Base-by-base conservation (phyloP, 1,140 invertebrate genomes). In the Euborellia annulipes region DNA sequence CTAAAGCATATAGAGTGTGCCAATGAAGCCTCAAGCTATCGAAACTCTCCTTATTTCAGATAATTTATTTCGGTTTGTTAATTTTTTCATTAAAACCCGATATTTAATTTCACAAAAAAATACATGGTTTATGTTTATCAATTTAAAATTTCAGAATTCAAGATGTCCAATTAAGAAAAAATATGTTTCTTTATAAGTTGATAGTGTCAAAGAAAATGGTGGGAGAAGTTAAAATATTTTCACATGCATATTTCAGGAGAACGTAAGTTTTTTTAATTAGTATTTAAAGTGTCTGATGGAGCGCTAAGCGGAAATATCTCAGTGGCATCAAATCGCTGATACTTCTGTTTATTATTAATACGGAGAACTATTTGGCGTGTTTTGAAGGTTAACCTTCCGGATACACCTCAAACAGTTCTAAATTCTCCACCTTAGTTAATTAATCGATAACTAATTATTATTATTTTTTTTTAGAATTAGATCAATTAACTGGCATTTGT, bases 221-320 rank as follows among this genome's bases (percentile, higher is more conserved):
- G 92, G n/a, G 92, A 2, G 90, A 93, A 57, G 92, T 97, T 0
- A 90, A 83, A 66, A 89, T 98, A 67, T 99, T 99, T 67, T 98
- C 94, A 11, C 61, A 78, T 98, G 70, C 95, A 98, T 67, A 82
- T 97, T 22, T 97, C 93, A 44, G 96, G 96, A 47, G 93, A 99
- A 82, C 94, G 90, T 96, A 75, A 83, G 89, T 83, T 38, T 27
- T 27, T 27, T 27, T 27, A 27, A 27, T 27, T 27, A 27, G 23
- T 27, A 27, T 27, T 27, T 27, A 27, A 27, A 27, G 23, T 27
- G 23, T 27, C 23, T 27, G 23, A 27, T 27, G 23, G 23, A 27
- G 23, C 23, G 23, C 23, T 27, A 27, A 6, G 23, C n/a, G n/a
- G n/a, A n/a, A 27, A 27, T 27, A 27, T 27, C 11, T 27, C 23